Evolutionary conservation across 1,140 invertebrate species (phyloP), one percentile per base, ranked within the genome.

Genomic region (Aphidius ervi): DNA sequence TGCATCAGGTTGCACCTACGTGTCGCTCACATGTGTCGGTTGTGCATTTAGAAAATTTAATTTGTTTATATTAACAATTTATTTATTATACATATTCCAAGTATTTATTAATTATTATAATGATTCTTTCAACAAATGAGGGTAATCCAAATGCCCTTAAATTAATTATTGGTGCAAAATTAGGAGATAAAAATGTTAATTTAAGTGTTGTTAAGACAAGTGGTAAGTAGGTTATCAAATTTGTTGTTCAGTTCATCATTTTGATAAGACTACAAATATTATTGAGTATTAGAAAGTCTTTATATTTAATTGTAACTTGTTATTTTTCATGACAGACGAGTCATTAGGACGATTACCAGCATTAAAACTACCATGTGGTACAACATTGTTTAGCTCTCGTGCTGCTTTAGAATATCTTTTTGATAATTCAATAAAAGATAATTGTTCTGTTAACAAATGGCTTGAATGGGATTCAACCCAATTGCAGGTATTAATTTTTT

Each of bases 401-500:
- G 81, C 85, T 47, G 81, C 82, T 10, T 71, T 84, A 47, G 81
- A 81, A 56, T 84, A 82, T 68, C 65, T 87, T 43, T 31, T 66
- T 81, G n/a, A 75, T 76, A 49, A 46, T 68, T 31, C 42, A 65
- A 37, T 64, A 74, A 61, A 72, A 81, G 9, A 63, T 46, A 66
- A 69, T 56, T 47, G 70, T 68, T 53, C 68, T 59, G 82, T 82
- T 46, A 82, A 85, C 58, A 82, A 86, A 73, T 88, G 88, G 84
- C 74, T 89, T 54, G 90, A 93, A 75, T 92, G 89, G 88, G 89
- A 92, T 63, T 79, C 84, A 47, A 83, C 84, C 9, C 77, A 85
- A 47, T 81, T 92, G 46, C 81, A 86, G 62, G 88, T 89, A 50
- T 76, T 16, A 10, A 70, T 84, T 56, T 69, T 75, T 8, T 40